Conservation (phyloP, 2,888 invertebrate genomes). For the Drosophila tripunctata region DNA sequence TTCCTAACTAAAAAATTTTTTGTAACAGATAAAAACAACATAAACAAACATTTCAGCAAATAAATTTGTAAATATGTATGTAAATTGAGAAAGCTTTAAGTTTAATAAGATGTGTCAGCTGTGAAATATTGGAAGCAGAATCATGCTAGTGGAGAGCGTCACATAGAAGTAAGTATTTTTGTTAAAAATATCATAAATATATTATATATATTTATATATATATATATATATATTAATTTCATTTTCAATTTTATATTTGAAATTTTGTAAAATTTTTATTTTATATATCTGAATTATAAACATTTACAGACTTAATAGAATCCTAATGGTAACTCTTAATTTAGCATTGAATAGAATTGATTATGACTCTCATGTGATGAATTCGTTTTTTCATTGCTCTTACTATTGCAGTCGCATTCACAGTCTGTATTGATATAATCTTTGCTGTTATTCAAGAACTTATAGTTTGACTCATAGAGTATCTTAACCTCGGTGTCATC, state of each 20-base stretch:
- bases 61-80: slow-evolving; percentile 75
- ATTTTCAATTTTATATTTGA: no score
- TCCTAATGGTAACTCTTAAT: not conserved
- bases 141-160: no score
- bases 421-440: not conserved
- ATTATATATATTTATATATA: no score
- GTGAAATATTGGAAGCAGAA: no score
- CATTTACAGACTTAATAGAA: no score
- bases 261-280: no score
- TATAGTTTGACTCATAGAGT: slow-evolving; percentile 56
- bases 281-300: no score
- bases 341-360: slow-evolving; percentile 31
- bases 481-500: slow-evolving; percentile 42
- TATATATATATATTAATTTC: no score
- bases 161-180: no score
- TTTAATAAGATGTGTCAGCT: no score
- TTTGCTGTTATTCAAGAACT: slow-evolving; percentile 24
- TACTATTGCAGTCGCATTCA: not conserved
- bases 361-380: slow-evolving; percentile 13
- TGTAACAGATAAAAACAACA: slow-evolving; percentile 56
- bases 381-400: no score
- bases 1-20: slow-evolving; percentile 53
- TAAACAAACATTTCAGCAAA: slow-evolving; percentile 49
- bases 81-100: slow-evolving; percentile 16
- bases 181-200: no score